These are phyloP conservation scores for Liolophura sinensis DNA, from an alignment of 1,140 invertebrate genomes.

Conservation along the genomic window DNA sequence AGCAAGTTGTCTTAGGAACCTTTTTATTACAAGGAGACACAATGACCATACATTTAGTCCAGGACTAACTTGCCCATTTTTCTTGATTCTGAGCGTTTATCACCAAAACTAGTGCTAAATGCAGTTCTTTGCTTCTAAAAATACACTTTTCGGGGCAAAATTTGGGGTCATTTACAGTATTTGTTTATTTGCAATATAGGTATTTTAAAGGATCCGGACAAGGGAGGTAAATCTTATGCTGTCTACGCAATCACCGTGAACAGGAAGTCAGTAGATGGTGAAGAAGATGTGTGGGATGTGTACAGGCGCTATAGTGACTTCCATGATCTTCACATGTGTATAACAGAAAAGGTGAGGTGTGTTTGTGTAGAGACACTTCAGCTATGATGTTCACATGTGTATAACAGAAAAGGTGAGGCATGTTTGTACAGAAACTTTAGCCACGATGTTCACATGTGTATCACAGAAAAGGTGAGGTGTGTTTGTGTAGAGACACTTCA, in stretches of 20 bases:
- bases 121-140: no score
- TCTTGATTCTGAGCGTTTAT: constrained; percentile 2
- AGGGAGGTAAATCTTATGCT: constrained; percentile 74
- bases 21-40: neutral
- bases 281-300: constrained; percentile 70
- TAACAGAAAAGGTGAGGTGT: constrained; percentile 69
- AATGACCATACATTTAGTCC: neutral
- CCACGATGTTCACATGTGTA: no score
- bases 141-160: no score
- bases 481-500: no score
- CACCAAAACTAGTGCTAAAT: no score
- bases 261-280: constrained; percentile 65
- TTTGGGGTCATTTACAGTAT: no score
- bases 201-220: constrained; percentile 46
- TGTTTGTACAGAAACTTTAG: no score
- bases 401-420: no score
- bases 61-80: neutral
- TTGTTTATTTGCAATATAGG: constrained; percentile 21
- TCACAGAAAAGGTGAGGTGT: no score
- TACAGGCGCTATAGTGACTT: constrained; percentile 84
- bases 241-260: constrained; percentile 86
- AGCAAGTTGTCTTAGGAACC: neutral
- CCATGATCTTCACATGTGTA: constrained; percentile 71
- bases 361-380: neutral
- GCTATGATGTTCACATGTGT: no score